Conservation (phyloP, 2,113 vertebrate genomes). For the Columbina picui region DNA sequence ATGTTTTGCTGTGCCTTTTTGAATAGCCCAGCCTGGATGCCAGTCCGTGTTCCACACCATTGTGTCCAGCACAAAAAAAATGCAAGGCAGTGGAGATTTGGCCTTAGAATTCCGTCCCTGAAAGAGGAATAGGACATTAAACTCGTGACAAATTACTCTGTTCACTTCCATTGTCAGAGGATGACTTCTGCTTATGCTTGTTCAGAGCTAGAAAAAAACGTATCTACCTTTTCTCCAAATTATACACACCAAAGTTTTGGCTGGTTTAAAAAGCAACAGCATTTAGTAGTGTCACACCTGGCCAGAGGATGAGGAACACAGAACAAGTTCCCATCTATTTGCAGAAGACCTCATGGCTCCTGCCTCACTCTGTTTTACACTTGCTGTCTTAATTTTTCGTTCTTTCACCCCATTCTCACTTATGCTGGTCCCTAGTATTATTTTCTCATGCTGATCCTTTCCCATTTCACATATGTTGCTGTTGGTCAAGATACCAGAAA, state of each 20-base stretch:
- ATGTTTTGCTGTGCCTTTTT: neutral
- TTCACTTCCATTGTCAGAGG: neutral
- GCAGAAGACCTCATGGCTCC: neutral
- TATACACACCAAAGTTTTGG: neutral
- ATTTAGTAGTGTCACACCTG: neutral
- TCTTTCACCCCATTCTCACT: conserved; percentile 33
- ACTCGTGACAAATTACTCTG: neutral
- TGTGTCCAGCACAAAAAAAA: neutral
- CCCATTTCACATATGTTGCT: neutral
- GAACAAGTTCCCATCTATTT: neutral
- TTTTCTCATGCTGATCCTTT: conserved; percentile 50
- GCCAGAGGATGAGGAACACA: accelerated
- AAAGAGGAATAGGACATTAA: neutral
- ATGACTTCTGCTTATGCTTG: neutral
- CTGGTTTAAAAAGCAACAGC: neutral
- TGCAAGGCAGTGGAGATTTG: neutral
- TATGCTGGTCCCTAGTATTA: neutral
- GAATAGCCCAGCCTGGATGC: neutral
- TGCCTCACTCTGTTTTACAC: neutral
- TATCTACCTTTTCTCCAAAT: neutral
- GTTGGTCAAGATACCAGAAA: neutral
- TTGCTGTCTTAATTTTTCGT: conserved; percentile 27
- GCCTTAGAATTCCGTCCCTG: neutral
- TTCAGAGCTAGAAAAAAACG: neutral
- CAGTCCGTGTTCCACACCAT: neutral